A percentile compares a stretch with the other conserved stretches of the same genome.
phyloP scores from a whole-genome alignment of 2,113 vertebrate genomes.

The Psittacara wagleri region DNA sequence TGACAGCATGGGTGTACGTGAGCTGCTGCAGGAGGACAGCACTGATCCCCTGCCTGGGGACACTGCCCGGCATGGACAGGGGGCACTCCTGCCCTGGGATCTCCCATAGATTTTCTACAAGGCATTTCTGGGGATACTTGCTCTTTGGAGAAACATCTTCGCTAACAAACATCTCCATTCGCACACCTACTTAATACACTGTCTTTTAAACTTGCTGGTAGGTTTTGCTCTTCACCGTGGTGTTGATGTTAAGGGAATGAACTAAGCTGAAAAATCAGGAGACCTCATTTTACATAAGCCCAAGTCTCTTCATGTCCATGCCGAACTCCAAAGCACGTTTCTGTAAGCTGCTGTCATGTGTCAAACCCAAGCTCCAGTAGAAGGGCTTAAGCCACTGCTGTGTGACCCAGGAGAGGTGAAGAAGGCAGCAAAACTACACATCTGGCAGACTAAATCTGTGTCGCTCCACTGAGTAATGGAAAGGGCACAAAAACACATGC shows the following conservation, averaged over 20 bases:
- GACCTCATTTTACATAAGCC: background rate
- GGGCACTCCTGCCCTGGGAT: background rate
- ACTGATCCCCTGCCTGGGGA: background rate
- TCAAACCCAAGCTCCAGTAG: background rate
- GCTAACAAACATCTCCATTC: background rate
- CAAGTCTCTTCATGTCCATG: background rate
- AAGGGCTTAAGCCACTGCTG: background rate
- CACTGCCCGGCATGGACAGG: background rate
- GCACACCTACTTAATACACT: fast-evolving
- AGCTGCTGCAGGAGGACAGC: background rate
- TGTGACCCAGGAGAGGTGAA: background rate
- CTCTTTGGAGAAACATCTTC: background rate
- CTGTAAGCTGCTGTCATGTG: background rate
- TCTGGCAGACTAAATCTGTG: background rate
- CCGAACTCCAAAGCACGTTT: background rate
- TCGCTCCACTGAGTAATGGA: fast-evolving
- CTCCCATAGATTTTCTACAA: background rate
- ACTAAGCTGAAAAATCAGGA: background rate
- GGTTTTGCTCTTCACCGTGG: background rate
- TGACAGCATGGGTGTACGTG: background rate
- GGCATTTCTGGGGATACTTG: background rate
- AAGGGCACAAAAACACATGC: background rate
- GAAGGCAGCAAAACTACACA: background rate
- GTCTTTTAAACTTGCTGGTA: background rate
- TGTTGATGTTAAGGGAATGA: background rate